A percentile compares a stretch with the other conserved stretches of the same genome.
Evolutionary conservation across 1,140 invertebrate species (phyloP).

Genomic region (Ceratosolen fusciceps): DNA sequence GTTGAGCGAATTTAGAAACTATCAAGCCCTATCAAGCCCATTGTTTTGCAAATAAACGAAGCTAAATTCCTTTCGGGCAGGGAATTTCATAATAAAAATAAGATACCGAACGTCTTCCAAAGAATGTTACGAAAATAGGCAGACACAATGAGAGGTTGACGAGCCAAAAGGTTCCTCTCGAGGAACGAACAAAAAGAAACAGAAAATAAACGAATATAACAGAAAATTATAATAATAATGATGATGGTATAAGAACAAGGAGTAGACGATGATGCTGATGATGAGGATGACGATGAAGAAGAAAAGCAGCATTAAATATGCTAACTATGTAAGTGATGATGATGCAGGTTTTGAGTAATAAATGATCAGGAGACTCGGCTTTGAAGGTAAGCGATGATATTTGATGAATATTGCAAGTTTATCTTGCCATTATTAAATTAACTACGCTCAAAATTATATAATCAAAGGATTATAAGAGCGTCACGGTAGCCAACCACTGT

Average conservation of each 20-base stretch:
- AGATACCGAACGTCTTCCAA: no score
- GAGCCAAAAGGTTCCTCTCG: background rate
- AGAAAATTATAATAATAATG: no score
- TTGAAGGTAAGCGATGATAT: background rate
- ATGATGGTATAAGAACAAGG: no score
- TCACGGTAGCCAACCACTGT: constrained; percentile 14
- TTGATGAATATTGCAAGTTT: constrained; percentile 1
- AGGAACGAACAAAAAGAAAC: no score
- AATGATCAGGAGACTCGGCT: background rate
- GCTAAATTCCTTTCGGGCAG: background rate
- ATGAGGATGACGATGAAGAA: background rate
- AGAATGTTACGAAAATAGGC: background rate
- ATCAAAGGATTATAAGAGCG: constrained; percentile 9
- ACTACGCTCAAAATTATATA: constrained; percentile 19
- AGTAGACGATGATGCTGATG: no score
- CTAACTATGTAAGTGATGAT: background rate
- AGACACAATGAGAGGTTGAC: background rate
- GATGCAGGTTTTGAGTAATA: background rate
- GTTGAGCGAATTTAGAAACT: background rate
- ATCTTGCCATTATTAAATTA: constrained; percentile 10
- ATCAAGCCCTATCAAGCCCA: no score
- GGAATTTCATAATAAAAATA: background rate
- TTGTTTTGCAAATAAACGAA: background rate
- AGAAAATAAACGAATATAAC: no score
- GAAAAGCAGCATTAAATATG: background rate